A percentile compares a stretch with the other conserved stretches of the same genome.
Conservation (phyloP, 2,797 vertebrate species). For the Champsocephalus gunnari region DNA sequence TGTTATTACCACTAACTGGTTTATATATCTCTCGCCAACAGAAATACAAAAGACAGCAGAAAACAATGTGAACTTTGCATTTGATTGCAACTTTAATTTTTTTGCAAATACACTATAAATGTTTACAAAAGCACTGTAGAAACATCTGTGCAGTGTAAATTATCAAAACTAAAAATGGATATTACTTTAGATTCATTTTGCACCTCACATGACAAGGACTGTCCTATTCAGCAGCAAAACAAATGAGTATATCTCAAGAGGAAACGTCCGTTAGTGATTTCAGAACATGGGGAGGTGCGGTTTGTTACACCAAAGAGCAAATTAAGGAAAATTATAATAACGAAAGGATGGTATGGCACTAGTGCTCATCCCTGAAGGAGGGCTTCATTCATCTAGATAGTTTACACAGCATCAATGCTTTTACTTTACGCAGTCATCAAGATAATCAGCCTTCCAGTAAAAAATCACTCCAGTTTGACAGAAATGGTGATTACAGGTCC, state of each 20-base stretch:
- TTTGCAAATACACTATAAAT: constrained; percentile 91
- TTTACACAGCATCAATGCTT: constrained; percentile 56
- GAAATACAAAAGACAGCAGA: constrained; percentile 34
- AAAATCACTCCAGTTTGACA: constrained; percentile 63
- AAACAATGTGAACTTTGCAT: constrained; percentile 53
- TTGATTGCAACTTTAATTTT: constrained; percentile 81
- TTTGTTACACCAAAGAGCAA: constrained; percentile 56
- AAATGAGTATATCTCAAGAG: constrained; percentile 72
- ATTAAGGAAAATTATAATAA: constrained; percentile 27
- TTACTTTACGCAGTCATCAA: constrained; percentile 65
- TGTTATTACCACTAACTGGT: background rate
- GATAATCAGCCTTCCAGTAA: constrained; percentile 85
- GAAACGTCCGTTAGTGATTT: constrained; percentile 72
- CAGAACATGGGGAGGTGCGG: constrained; percentile 38
- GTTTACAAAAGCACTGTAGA: constrained; percentile 90
- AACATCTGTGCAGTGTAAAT: constrained; percentile 90
- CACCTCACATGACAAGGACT: constrained; percentile 87
- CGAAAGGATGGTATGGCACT: constrained; percentile 77
- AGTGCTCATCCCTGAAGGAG: constrained; percentile 81
- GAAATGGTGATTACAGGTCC: constrained; percentile 59
- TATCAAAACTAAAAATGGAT: constrained; percentile 88
- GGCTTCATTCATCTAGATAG: constrained; percentile 86
- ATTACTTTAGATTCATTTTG: constrained; percentile 84
- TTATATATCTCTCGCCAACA: background rate
- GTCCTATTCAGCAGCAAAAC: constrained; percentile 88